Conservation (phyloP, 1,140 invertebrate genomes). For the Cataglyphis hispanica region DNA sequence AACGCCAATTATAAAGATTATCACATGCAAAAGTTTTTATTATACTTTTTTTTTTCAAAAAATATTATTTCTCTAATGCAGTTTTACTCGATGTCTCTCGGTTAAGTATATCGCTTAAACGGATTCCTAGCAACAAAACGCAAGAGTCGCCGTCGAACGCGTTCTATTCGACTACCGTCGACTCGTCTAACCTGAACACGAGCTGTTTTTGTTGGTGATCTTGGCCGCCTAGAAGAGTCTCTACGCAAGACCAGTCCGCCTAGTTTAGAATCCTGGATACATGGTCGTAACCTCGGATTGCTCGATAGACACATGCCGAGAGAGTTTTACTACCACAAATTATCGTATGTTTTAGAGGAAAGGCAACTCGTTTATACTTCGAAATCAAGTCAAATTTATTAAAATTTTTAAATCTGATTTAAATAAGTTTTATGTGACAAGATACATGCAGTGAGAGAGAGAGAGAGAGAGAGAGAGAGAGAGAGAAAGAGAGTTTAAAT, state of each 20-base stretch:
- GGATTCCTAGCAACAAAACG: conserved; percentile 25
- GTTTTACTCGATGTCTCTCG: conserved; percentile 6
- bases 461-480: no score
- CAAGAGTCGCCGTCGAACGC: conserved; percentile 38
- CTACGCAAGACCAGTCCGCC: conserved; percentile 65
- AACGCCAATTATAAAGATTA: background rate
- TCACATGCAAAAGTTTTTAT: background rate
- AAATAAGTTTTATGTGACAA: background rate
- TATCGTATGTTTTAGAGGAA: conserved; percentile 65
- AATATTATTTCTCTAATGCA: background rate
- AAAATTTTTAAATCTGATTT: background rate
- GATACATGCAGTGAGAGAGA: no score
- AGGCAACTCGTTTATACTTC: conserved; percentile 57
- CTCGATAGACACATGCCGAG: conserved; percentile 52
- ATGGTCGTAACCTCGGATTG: conserved; percentile 72
- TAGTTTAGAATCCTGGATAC: conserved; percentile 71
- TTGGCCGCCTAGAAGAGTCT: conserved; percentile 54
- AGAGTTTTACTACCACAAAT: conserved; percentile 53
- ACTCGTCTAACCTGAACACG: conserved; percentile 71
- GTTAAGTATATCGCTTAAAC: background rate
- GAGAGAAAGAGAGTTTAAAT: background rate
- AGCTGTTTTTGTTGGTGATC: conserved; percentile 51
- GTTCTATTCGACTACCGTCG: conserved; percentile 49
- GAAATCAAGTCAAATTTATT: conserved; percentile 48
- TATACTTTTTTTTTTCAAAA: background rate